A percentile compares a stretch with the other conserved stretches of the same genome.
Evolutionary conservation across 2,888 invertebrate species (phyloP).

Genomic region (Cactoblastis cactorum): DNA sequence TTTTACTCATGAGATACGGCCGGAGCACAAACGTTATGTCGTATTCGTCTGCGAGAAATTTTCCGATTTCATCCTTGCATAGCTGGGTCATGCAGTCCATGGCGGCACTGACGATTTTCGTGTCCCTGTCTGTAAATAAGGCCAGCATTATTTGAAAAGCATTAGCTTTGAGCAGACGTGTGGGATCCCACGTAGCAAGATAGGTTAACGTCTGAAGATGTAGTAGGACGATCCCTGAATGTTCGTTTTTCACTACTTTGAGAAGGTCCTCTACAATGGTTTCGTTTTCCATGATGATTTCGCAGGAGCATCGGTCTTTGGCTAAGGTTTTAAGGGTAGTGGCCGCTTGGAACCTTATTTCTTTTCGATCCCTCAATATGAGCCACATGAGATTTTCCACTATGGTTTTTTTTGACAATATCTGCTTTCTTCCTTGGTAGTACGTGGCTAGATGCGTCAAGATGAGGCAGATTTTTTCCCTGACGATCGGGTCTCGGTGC

Average conservation of each 20-base stretch:
- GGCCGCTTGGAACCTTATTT: constrained; percentile 61
- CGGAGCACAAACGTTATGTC: constrained; percentile 47
- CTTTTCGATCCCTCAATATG: constrained; percentile 53
- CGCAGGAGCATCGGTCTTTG: constrained; percentile 46
- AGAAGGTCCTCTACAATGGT: constrained; percentile 52
- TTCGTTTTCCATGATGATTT: constrained; percentile 40
- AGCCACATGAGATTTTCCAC: constrained; percentile 51
- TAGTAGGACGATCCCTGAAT: constrained; percentile 50
- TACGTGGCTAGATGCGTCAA: constrained; percentile 48
- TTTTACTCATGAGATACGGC: constrained; percentile 30
- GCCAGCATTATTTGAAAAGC: constrained; percentile 56
- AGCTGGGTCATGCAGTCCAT: constrained; percentile 63
- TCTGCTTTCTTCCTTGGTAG: constrained; percentile 50
- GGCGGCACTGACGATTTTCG: constrained; percentile 43
- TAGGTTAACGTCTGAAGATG: constrained; percentile 54
- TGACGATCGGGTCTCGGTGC: constrained; percentile 47
- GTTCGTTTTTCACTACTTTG: constrained; percentile 59
- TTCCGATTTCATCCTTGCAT: constrained; percentile 59
- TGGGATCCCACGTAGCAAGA: constrained; percentile 56
- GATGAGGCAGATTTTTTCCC: constrained; percentile 59
- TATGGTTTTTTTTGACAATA: constrained; percentile 43
- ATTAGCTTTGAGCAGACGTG: constrained; percentile 48
- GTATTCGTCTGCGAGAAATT: constrained; percentile 51
- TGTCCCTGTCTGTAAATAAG: constrained; percentile 42
- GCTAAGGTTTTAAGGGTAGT: constrained; percentile 49